Conservation (phyloP, 2,888 invertebrate species). For the Brachyptera risi region DNA sequence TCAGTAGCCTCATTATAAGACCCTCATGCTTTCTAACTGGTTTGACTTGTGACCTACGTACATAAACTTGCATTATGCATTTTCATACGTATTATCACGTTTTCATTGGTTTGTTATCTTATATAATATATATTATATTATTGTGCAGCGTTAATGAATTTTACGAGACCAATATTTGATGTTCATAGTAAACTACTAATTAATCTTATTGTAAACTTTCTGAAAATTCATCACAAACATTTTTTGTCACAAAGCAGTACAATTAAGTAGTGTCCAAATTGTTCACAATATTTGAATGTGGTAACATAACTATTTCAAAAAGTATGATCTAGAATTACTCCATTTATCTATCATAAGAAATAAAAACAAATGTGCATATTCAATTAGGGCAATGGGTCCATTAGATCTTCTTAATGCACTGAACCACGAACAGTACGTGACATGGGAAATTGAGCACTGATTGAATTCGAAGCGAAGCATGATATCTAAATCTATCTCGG, state of each 20-base stretch:
- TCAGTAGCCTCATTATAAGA: no score
- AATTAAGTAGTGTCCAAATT: conserved; percentile 18
- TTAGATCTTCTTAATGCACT: conserved; percentile 23
- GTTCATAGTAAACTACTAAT: background rate
- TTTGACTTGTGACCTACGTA: background rate
- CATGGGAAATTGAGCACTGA: background rate
- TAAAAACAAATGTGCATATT: conserved; percentile 24
- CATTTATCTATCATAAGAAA: no score
- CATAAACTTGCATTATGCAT: background rate
- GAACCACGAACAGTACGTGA: conserved; percentile 11
- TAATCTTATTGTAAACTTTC: conserved; percentile 5
- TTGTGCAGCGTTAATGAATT: conserved; percentile 13
- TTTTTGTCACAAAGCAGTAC: background rate
- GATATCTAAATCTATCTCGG: background rate
- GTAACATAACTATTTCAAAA: conserved; percentile 14
- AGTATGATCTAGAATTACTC: background rate
- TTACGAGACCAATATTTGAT: background rate
- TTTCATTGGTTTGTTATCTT: conserved; percentile 7
- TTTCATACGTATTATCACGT: background rate
- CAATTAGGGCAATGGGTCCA: conserved; percentile 29
- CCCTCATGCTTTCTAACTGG: no score
- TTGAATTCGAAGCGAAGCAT: background rate
- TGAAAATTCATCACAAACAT: conserved; percentile 4
- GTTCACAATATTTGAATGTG: conserved; percentile 17
- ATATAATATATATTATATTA: no score